Evolutionary conservation across 1,140 invertebrate species (phyloP), one percentile per base, ranked within the genome.

Genomic region (Stenopsyche tienmushanensis): DNA sequence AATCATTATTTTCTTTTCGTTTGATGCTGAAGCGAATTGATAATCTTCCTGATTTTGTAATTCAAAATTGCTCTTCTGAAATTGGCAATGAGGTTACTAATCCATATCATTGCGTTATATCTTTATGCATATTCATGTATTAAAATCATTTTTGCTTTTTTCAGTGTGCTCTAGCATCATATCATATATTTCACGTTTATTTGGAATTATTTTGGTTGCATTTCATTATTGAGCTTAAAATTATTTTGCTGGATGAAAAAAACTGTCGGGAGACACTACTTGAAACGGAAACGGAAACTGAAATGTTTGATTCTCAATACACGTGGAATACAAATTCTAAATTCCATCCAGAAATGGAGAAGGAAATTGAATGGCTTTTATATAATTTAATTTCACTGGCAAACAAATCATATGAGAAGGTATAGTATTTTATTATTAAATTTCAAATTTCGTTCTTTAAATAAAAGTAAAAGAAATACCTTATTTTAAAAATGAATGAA

Each of bases 361-460:
- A 39, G 25, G 69, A 70, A 65, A 54, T 70, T 10, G 59, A 70
- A 24, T 70, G 69, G 69, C 18, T 70, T 44, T 34, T 70, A 23
- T 70, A 67, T 39, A 70, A 67, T 57, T 58, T 70, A 44, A 62
- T 67, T n/a, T 64, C 57, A 24, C 17, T 70, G 20, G 50, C 62
- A 3, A 65, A 26, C 20, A 67, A 64, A 67, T 65, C 50, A 17
- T 67, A 70, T 47, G 62, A 70, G 57, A 62, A 60, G 69, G 69
- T 70, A 67, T n/a, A 25, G 47, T 45, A 1, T 39, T 15, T 50
- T 57, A 45, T 53, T 62, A 29, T 20, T 52, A 21, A 54, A 41
- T 25, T 52, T 59, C 39, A 47, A 20, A 17, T 24, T 41, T 5
- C 1, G 23, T n/a, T 10, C 3, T 21, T 1, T 25, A 42, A 15